Percentiles rank a stretch among this genome's conserved stretches.
phyloP scores from a whole-genome alignment of 2,888 invertebrate species.

The Linhomoeus sp. region DNA sequence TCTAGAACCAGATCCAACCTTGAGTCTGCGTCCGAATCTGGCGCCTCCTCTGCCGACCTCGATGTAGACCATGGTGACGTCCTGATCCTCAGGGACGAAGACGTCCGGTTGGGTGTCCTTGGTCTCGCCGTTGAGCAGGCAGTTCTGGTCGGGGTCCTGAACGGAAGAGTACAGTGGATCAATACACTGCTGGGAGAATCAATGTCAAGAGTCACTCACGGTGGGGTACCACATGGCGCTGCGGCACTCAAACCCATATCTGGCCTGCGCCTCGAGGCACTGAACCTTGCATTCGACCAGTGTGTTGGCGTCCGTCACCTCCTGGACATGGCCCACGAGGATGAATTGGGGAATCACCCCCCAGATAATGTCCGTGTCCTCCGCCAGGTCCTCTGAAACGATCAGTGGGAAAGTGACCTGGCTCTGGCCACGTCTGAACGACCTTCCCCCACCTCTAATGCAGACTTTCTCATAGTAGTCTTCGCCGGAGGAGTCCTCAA shows the following conservation, averaged over 20 bases:
- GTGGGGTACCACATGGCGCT: slow-evolving; percentile 14
- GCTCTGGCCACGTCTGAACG: no score
- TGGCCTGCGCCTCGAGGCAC: slow-evolving; percentile 8
- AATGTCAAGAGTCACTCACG: slow-evolving; percentile 7
- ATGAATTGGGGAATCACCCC: slow-evolving; percentile 9
- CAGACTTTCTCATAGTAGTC: neutral
- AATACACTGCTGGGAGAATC: neutral
- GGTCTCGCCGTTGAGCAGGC: slow-evolving; percentile 12
- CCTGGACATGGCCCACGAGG: slow-evolving; percentile 14
- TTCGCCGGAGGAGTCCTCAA: no score
- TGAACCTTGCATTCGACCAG: slow-evolving; percentile 9
- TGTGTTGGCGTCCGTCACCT: slow-evolving; percentile 11
- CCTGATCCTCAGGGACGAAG: slow-evolving; percentile 12
- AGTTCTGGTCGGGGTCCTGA: slow-evolving; percentile 7
- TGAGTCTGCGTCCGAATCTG: no score
- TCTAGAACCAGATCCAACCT: no score
- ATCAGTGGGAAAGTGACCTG: no score
- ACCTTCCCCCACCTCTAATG: no score
- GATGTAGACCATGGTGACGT: slow-evolving; percentile 11
- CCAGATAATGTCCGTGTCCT: slow-evolving; percentile 6
- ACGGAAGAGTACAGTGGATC: neutral
- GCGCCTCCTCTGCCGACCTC: slow-evolving; percentile 27
- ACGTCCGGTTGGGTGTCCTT: slow-evolving; percentile 10
- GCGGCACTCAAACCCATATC: slow-evolving; percentile 10
- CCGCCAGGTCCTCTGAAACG: no score